Evolutionary conservation across 2,888 invertebrate genomes (phyloP).

Genomic region (Frankliniella fusca): DNA sequence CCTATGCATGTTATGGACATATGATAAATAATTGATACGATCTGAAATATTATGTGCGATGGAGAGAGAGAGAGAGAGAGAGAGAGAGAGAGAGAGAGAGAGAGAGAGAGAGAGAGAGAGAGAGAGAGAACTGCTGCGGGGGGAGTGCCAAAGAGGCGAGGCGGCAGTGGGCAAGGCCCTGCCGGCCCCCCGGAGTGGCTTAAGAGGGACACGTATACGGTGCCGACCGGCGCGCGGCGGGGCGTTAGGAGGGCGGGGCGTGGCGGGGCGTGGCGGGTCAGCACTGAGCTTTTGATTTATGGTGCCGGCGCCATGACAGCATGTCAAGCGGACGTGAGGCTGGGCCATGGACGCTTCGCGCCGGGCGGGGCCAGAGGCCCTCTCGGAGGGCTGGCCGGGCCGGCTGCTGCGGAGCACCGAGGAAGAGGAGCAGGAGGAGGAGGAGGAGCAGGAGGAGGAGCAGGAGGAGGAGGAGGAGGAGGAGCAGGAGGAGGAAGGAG

Average conservation of each 20-base stretch:
- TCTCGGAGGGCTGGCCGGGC: too few relatives aligned
- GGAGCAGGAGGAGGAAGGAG: neutral
- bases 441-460: neutral
- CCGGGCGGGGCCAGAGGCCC: too few relatives aligned
- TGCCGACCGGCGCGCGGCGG: neutral
- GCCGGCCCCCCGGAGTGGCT: neutral
- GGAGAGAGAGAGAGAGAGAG: neutral
- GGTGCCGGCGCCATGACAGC: constrained; percentile 5
- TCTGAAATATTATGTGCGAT: too few relatives aligned
- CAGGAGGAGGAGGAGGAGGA: neutral
- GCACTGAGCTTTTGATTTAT: constrained; percentile 6
- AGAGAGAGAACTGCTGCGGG: neutral
- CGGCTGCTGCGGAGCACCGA: too few relatives aligned
- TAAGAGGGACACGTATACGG: neutral
- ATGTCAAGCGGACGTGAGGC: neutral
- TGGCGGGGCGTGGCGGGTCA: neutral
- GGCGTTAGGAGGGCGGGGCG: neutral
- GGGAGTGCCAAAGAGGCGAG: neutral
- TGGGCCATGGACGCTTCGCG: too few relatives aligned
- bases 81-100: neutral
- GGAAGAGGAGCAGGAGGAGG: too few relatives aligned
- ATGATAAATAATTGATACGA: too few relatives aligned
- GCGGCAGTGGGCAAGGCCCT: too few relatives aligned
- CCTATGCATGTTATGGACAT: too few relatives aligned
- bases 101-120: neutral